Base-by-base conservation (phyloP, 2,113 vertebrate genomes). In the Phrynosoma platyrhinos region DNA sequence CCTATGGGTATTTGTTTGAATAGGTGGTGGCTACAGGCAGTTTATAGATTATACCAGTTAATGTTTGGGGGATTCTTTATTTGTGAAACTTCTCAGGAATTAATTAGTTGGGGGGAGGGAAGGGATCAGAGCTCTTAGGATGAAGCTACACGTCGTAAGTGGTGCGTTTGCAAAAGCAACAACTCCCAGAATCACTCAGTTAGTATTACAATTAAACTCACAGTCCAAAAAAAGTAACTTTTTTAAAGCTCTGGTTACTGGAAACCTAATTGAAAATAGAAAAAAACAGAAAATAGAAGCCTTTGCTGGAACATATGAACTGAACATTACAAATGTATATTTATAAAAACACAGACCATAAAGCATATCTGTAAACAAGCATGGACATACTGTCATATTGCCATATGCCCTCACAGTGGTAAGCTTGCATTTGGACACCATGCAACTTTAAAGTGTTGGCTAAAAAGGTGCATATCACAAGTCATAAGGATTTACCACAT, bases 1-100 rank as follows among this genome's bases (percentile, higher is more conserved):
- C 53, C 72, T 90, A 32, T 58, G 23, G 47, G 5, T 32, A 88
- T 58, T 93, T 40, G 62, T 36, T 68, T 36, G 74, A 83, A 77
- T n/a, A 85, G 75, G 62, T 21, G 68, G 16, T 68, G 52, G 84
- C 64, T 40, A 86, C 9, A 82, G 42, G 62, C 0, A 77, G 30
- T 18, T 62, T 62, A 76, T 27, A 40, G 80, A 78, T 69, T 55
- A 69, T 36, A 78, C 27, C 52, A 5, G n/a, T 4, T 77, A 53
- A 21, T 83, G 62, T 12, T n/a, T 58, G 58, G 20, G n/a, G n/a
- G 25, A 9, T 20, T 77, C 64, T 83, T 76, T 69, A 68, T 68
- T 36, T 36, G n/a, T 14, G 10, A 13, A 7, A 20, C 0, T 3
- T 86, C 71, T 93, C 64, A 86, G 42, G 36, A 85, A 21, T 8